A percentile compares a stretch with the other conserved stretches of the same genome.
phyloP scores from a whole-genome alignment of 2,797 vertebrate genomes.

The Labeo calbasu region DNA sequence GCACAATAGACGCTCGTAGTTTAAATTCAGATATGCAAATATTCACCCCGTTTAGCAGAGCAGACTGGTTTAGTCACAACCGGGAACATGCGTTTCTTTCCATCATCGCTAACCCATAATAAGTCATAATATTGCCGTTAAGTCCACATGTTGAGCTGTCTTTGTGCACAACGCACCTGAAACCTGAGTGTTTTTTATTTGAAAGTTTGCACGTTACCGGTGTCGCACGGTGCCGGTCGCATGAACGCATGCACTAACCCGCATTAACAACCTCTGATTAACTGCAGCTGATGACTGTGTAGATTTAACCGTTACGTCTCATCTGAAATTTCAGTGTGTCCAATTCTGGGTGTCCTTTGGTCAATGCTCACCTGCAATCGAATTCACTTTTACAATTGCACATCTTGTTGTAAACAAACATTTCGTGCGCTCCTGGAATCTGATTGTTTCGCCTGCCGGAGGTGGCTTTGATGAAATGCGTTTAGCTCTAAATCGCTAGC shows the following conservation, averaged over 20 bases:
- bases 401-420: not conserved
- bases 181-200: constrained; percentile 33
- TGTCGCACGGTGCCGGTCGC: constrained; percentile 32
- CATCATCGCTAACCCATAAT: constrained; percentile 5
- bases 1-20: not conserved
- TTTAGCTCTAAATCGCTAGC: not conserved
- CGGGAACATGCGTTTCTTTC: not conserved
- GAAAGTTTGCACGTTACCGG: constrained; percentile 35
- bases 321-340: constrained; percentile 63
- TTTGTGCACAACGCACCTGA: constrained; percentile 3
- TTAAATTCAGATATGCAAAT: constrained; percentile 8
- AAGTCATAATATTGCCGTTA: constrained; percentile 3
- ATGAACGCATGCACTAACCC: constrained; percentile 48
- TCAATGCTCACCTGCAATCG: constrained; percentile 36
- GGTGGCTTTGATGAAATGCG: not conserved
- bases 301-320: not conserved
- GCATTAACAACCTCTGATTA: constrained; percentile 45
- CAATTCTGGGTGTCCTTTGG: constrained; percentile 78
- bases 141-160: not conserved
- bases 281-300: not conserved
- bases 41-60: not conserved
- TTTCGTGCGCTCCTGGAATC: not conserved
- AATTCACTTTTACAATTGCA: not conserved
- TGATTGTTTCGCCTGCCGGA: not conserved
- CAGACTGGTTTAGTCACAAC: not conserved